Conservation (phyloP, 2,797 vertebrate genomes). For the Spatula clypeata region DNA sequence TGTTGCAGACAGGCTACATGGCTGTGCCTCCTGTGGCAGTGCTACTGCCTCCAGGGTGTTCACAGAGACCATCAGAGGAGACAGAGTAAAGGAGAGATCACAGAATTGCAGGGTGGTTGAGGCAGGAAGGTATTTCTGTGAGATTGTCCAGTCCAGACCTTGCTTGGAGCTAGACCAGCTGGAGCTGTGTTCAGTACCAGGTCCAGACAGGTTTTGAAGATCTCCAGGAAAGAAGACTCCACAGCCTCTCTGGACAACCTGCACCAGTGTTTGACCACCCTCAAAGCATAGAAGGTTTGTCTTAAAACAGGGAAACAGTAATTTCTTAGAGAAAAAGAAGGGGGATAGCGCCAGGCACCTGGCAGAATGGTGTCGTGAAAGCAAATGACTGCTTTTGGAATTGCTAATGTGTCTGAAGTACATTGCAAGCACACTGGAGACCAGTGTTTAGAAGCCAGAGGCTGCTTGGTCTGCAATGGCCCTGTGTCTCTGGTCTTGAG, state of each 20-base stretch:
- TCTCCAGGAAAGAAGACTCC: not conserved
- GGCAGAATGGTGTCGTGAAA: not conserved
- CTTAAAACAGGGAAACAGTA: not conserved
- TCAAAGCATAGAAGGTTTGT: not conserved
- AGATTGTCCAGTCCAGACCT: not conserved
- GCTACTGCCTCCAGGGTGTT: not conserved
- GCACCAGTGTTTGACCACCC: not conserved
- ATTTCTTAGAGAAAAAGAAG: not conserved
- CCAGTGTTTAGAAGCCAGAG: not conserved
- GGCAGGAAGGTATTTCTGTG: not conserved
- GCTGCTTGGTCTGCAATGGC: not conserved
- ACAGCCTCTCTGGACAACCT: not conserved
- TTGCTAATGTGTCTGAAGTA: not conserved
- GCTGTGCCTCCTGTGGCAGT: rapidly evolving
- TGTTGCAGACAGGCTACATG: not conserved
- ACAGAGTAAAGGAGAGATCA: not conserved
- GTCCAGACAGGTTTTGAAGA: not conserved
- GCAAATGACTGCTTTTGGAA: not conserved
- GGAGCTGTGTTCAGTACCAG: not conserved
- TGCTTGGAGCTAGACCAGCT: not conserved
- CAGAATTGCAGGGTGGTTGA: not conserved
- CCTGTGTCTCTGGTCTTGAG: not conserved
- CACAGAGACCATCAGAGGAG: not conserved
- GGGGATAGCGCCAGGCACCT: not conserved
- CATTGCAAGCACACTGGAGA: not conserved